Conservation (phyloP, 2,888 invertebrate genomes). For the Suillia variegata region DNA sequence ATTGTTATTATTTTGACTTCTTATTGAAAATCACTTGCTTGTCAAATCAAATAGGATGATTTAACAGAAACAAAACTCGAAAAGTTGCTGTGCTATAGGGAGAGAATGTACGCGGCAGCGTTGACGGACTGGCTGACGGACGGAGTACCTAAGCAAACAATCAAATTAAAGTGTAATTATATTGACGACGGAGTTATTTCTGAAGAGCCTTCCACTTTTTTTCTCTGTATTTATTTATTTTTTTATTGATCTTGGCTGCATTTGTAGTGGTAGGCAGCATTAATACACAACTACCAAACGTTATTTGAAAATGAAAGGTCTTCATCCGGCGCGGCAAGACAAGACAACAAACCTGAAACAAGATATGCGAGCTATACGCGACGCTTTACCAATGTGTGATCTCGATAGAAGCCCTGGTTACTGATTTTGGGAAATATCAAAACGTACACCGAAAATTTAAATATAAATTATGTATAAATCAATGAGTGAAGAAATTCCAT, state of each 20-base stretch:
- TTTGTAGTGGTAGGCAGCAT: background rate
- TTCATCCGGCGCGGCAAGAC: background rate
- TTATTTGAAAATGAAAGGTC: background rate
- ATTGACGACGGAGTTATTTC: constrained; percentile 22
- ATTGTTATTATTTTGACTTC: too few relatives aligned
- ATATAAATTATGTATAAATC: constrained; percentile 1
- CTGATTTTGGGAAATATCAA: too few relatives aligned
- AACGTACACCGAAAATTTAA: too few relatives aligned
- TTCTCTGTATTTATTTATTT: background rate
- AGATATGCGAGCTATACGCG: background rate
- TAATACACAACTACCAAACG: background rate
- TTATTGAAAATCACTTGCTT: constrained; percentile 53
- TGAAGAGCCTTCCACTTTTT: background rate
- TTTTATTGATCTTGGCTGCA: background rate
- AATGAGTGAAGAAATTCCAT: constrained; percentile 4
- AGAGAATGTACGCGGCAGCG: background rate
- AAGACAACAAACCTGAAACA: background rate
- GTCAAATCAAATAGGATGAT: constrained; percentile 53
- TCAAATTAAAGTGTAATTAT: constrained; percentile 48
- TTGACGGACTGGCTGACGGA: background rate
- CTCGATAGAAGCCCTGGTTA: too few relatives aligned
- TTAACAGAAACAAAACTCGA: constrained; percentile 40
- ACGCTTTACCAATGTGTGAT: too few relatives aligned
- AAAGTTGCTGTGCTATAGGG: too few relatives aligned
- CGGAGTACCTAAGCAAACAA: constrained; percentile 33